Evolutionary conservation across 2,888 invertebrate genomes (phyloP), one percentile per base, ranked within the genome.

Genomic region (Macaria notata): DNA sequence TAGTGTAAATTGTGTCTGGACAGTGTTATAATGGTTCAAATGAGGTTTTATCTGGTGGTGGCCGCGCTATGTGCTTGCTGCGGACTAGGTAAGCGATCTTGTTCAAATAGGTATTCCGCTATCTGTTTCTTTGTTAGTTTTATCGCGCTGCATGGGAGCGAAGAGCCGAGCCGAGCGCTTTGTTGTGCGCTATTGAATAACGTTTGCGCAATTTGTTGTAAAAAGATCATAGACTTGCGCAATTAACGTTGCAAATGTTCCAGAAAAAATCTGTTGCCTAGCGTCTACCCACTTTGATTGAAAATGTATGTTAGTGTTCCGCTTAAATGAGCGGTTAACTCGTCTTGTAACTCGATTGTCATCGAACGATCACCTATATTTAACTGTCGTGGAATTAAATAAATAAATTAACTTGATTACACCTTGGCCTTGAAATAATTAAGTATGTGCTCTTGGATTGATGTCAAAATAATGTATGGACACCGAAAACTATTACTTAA

Each of bases 11-110:
- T 59, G 60, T 62, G 63, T 68, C 55, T 61, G 46, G 70, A 65
- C 65, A 68, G 44, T 62, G 65, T 42, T 44, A 79, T 71, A 73
- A 89, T 86, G 88, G 75, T 78, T 66, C 73, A 75, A 62, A 72
- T 82, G 56, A 80, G 76, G 70, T 75, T 80, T 79, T 84, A 67
- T 70, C 76, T 84, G 64, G 65, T 87, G 50, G 67, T 84, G 60
- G 82, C 79, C 29, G 79, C 83, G 63, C 54, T 88, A 55, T 82
- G 83, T 74, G 79, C 84, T 70, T 75, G 80, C 64, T 71, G 72
- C 45, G 71, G 78, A 59, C 63, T 81, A 41, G 87, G 90, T 90
- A 73, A 88, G 41, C 54, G 49, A 59, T 47, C 9, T 51, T 55
- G 45, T 55, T 50, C 47, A 49, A 54, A 54, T 45, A 54, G 31